Percentiles rank a stretch among this genome's conserved stretches.
Evolutionary conservation across 1,140 invertebrate species (phyloP).

Genomic region (Euwallacea similis): DNA sequence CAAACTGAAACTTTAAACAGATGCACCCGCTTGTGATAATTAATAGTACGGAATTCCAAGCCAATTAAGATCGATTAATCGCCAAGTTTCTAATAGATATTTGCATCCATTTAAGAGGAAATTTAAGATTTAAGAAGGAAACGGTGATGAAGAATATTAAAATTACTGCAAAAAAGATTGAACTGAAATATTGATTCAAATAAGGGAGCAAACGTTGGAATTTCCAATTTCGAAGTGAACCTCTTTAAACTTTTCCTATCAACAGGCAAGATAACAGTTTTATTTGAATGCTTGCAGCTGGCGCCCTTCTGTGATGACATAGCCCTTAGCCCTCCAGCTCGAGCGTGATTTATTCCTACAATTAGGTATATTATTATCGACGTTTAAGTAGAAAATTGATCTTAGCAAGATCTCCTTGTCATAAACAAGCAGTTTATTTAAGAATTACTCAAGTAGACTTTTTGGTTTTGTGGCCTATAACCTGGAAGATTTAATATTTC

Average conservation of each 20-base stretch:
- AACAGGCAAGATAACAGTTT: slow-evolving; percentile 4
- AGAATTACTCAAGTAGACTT: neutral
- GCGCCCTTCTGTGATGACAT: neutral
- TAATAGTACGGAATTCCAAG: too few species aligned
- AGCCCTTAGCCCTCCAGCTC: neutral
- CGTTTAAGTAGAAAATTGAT: neutral
- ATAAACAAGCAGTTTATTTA: neutral
- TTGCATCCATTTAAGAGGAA: too few species aligned
- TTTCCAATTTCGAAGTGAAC: slow-evolving; percentile 7
- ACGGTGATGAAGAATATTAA: too few species aligned
- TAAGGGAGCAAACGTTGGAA: neutral
- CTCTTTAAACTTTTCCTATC: slow-evolving; percentile 12
- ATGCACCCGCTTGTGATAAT: too few species aligned
- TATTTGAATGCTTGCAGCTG: slow-evolving; percentile 10
- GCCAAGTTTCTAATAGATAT: too few species aligned
- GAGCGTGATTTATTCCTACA: neutral
- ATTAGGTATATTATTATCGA: neutral
- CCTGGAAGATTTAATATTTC: slow-evolving; percentile 3
- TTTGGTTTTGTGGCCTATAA: neutral
- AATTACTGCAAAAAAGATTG: too few species aligned
- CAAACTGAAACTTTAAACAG: too few species aligned
- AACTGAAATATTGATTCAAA: neutral
- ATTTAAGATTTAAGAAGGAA: too few species aligned
- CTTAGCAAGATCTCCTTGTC: neutral
- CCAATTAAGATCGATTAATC: too few species aligned